Evolutionary conservation across 2,113 vertebrate species (phyloP).

Genomic region (Petaurus breviceps): DNA sequence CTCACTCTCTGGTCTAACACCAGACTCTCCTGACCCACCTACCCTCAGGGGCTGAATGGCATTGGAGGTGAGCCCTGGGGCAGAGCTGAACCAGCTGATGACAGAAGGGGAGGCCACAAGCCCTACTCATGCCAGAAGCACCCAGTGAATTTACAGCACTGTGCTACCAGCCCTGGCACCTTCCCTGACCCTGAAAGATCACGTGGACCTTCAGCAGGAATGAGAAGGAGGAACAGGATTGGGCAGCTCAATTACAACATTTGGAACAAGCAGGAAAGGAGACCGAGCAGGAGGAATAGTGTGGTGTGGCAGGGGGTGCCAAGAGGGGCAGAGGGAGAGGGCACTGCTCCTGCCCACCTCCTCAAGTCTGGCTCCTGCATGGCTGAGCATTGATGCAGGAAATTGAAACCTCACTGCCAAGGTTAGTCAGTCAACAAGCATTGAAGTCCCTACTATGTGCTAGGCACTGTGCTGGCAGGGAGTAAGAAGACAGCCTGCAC

Average conservation of each 20-base stretch:
- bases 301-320: too few relatives aligned
- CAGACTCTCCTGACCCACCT: background rate
- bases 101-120: background rate
- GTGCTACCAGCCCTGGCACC: background rate
- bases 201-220: background rate
- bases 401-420: too few relatives aligned
- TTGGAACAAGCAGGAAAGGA: background rate
- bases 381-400: too few relatives aligned
- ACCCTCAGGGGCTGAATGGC: background rate
- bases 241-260: background rate
- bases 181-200: background rate
- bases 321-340: background rate
- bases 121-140: background rate
- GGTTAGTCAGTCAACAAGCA: too few relatives aligned
- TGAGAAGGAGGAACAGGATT: background rate
- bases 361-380: too few relatives aligned
- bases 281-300: background rate
- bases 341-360: too few relatives aligned
- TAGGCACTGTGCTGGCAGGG: too few relatives aligned
- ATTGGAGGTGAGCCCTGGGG: background rate
- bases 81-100: background rate
- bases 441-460: too few relatives aligned
- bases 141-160: fast-evolving
- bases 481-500: too few relatives aligned
- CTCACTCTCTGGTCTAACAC: background rate